Evolutionary conservation across 2,888 invertebrate species (phyloP).

Genomic region (Mythimna lalbum): DNA sequence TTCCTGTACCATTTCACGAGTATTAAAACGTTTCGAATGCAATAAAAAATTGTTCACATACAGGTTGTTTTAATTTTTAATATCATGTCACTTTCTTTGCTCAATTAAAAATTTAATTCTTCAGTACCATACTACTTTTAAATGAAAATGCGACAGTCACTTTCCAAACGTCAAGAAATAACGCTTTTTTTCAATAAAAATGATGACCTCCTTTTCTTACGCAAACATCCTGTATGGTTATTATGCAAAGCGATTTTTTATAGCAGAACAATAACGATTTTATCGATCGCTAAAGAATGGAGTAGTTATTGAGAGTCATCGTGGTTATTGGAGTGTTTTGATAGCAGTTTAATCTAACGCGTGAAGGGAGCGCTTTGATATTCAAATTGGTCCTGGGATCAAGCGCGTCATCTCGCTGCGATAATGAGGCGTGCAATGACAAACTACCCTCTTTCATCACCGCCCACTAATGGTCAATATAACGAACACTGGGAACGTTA

Average conservation of each 20-base stretch:
- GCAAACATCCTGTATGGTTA: slow-evolving; percentile 58
- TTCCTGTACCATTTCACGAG: slow-evolving; percentile 42
- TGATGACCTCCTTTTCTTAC: slow-evolving; percentile 41
- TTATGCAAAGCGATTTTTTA: slow-evolving; percentile 63
- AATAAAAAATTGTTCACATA: slow-evolving; percentile 23
- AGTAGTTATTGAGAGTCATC: slow-evolving; percentile 64
- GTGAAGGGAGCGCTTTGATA: slow-evolving; percentile 74
- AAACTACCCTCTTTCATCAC: slow-evolving; percentile 82
- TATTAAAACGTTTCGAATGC: slow-evolving; percentile 36
- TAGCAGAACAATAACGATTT: slow-evolving; percentile 53
- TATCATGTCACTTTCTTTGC: slow-evolving; percentile 22
- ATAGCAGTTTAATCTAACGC: slow-evolving; percentile 67
- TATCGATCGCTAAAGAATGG: slow-evolving; percentile 64
- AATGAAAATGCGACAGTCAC: slow-evolving; percentile 45
- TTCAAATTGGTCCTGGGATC: slow-evolving; percentile 77
- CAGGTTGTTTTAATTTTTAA: slow-evolving; percentile 40
- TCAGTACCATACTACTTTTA: slow-evolving; percentile 33
- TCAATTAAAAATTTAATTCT: slow-evolving; percentile 39
- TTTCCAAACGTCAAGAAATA: slow-evolving; percentile 38
- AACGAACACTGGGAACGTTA: slow-evolving; percentile 70
- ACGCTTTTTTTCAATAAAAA: slow-evolving; percentile 35
- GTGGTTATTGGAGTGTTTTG: slow-evolving; percentile 57
- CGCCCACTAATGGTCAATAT: slow-evolving; percentile 78
- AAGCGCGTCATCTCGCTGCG: slow-evolving; percentile 68
- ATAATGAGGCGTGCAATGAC: slow-evolving; percentile 81